Conservation (phyloP, 2,888 invertebrate species). For the Caenorhabditis auriculariae region DNA sequence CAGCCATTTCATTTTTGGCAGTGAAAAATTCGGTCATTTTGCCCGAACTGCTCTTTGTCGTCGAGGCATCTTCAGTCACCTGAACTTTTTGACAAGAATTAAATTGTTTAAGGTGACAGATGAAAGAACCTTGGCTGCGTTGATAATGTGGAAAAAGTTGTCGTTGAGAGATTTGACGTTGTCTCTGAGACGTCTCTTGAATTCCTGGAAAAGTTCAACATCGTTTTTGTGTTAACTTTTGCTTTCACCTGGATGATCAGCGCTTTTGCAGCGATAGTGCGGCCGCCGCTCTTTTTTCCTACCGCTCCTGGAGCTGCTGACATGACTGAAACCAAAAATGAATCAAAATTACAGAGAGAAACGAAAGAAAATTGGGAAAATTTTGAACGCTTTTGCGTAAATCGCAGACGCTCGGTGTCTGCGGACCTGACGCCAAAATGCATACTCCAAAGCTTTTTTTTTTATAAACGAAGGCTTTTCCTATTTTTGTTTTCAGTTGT, state of each 20-base stretch:
- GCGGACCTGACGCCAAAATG: constrained; percentile 17
- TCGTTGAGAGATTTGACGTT: constrained; percentile 96
- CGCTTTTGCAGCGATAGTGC: constrained; percentile 74
- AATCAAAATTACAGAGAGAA: not conserved
- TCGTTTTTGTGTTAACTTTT: constrained; percentile 1
- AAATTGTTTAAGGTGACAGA: not conserved
- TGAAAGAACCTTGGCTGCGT: constrained; percentile 54
- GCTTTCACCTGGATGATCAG: constrained; percentile 72
- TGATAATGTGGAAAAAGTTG: constrained; percentile 83
- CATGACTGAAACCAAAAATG: constrained; percentile 7
- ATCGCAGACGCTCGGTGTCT: not conserved
- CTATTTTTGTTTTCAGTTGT: not conserved
- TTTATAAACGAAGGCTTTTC: not conserved
- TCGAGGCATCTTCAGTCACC: constrained; percentile 47
- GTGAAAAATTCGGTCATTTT: constrained; percentile 54
- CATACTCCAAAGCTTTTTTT: not conserved
- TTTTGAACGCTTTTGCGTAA: not conserved
- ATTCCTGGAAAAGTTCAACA: constrained; percentile 73
- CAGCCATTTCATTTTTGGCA: constrained; percentile 46
- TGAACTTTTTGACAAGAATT: constrained; percentile 12
- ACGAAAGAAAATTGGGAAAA: not conserved
- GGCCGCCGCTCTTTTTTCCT: constrained; percentile 23
- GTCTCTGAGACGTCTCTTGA: constrained; percentile 88
- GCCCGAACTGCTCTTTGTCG: constrained; percentile 40
- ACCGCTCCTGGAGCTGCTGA: constrained; percentile 11